These are phyloP conservation scores for Sclerurus mexicanus DNA, from an alignment of 2,113 vertebrate genomes.

Conservation along the genomic window DNA sequence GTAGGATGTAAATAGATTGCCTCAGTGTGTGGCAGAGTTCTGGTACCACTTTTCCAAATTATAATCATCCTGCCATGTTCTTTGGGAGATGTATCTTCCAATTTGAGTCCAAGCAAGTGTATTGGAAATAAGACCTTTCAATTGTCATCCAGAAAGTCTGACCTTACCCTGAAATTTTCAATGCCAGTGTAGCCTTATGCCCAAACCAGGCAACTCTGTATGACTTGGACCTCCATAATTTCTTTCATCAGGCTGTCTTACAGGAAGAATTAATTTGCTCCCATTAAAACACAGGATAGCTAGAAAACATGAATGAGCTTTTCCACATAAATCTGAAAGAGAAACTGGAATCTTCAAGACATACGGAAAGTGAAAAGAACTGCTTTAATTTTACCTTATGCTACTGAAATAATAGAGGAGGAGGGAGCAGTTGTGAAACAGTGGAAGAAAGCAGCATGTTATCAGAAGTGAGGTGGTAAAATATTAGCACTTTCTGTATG, in stretches of 20 bases:
- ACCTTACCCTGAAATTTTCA: background rate
- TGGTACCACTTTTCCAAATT: background rate
- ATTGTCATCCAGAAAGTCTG: background rate
- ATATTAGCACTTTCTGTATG: background rate
- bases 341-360: background rate
- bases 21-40: background rate
- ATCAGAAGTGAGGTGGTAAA: background rate
- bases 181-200: background rate
- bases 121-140: background rate
- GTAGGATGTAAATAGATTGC: background rate
- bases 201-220: background rate
- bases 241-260: background rate
- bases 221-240: background rate
- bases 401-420: background rate
- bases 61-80: background rate
- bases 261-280: background rate
- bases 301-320: background rate
- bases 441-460: background rate
- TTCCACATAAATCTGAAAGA: background rate
- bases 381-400: background rate
- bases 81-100: background rate
- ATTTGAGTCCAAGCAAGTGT: background rate
- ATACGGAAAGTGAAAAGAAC: background rate
- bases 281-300: background rate
- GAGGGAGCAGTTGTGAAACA: background rate